A percentile compares a stretch with the other conserved stretches of the same genome.
Conservation (phyloP, 1,140 invertebrate species). For the Portunus trituberculatus region DNA sequence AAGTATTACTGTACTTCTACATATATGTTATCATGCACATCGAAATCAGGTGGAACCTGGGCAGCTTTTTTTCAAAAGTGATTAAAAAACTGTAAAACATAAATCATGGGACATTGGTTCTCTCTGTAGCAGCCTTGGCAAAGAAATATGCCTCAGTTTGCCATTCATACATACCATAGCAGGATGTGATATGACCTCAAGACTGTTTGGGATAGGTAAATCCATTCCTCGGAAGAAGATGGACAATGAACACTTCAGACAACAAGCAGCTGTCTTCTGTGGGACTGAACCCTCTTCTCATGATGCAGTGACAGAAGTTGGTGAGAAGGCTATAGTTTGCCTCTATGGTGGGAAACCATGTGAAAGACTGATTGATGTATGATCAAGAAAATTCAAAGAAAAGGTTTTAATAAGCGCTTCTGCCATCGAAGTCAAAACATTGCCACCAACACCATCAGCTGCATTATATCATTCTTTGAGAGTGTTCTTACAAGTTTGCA, state of each 20-base stretch:
- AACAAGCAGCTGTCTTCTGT: background rate
- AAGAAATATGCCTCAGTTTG: slow-evolving; percentile 24
- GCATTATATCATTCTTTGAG: background rate
- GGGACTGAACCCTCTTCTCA: background rate
- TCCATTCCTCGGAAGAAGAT: too few relatives aligned
- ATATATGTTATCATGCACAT: too few relatives aligned
- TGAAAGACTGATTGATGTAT: background rate
- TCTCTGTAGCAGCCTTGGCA: background rate
- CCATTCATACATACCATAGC: slow-evolving; percentile 15
- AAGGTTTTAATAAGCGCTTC: too few relatives aligned
- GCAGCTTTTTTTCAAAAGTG: background rate
- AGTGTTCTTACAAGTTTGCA: background rate
- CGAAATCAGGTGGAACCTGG: too few relatives aligned
- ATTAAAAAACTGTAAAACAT: background rate
- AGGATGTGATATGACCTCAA: slow-evolving; percentile 34
- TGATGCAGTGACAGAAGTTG: background rate
- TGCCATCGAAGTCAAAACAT: too few relatives aligned
- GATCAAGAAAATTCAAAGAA: too few relatives aligned
- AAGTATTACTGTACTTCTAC: too few relatives aligned
- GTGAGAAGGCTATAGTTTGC: background rate
- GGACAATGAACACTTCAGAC: background rate
- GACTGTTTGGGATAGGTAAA: slow-evolving; percentile 4
- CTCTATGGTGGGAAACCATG: background rate
- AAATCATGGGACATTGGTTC: slow-evolving; percentile 3
- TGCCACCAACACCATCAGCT: too few relatives aligned